A percentile compares a stretch with the other conserved stretches of the same genome.
These are phyloP conservation scores for Silurus meridionalis DNA, from an alignment of 2,113 vertebrate genomes.

Conservation along the genomic window DNA sequence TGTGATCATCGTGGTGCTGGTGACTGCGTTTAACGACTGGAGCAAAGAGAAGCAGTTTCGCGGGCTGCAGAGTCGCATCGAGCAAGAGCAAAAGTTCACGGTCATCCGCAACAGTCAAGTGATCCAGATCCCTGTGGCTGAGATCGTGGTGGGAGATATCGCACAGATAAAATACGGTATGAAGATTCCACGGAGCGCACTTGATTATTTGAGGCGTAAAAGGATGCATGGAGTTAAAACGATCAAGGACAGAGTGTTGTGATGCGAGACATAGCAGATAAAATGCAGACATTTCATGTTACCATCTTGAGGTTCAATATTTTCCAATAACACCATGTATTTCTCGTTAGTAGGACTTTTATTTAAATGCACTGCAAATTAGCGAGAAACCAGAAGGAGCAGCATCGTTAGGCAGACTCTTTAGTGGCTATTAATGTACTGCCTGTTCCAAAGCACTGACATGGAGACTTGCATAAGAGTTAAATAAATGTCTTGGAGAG, in stretches of 20 bases:
- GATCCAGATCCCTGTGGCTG: conserved; percentile 93
- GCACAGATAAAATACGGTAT: conserved; percentile 97
- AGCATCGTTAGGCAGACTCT: neutral
- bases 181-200: neutral
- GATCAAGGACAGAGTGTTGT: neutral
- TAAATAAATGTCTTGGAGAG: neutral
- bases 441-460: neutral
- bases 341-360: neutral
- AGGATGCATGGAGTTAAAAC: neutral
- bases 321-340: neutral
- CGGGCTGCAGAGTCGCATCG: conserved; percentile 93
- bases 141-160: conserved; percentile 93
- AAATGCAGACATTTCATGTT: neutral
- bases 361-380: neutral
- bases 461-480: neutral
- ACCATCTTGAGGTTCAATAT: neutral
- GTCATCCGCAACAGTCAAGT: conserved; percentile 95
- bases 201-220: neutral
- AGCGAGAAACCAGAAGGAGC: neutral
- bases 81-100: conserved; percentile 95
- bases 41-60: conserved; percentile 98
- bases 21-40: conserved; percentile 98
- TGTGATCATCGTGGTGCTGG: conserved; percentile 92
- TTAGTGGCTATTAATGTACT: neutral
- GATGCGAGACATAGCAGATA: neutral